A percentile compares a stretch with the other conserved stretches of the same genome.
These are phyloP conservation scores for Dermatemys mawii DNA, from an alignment of 2,113 vertebrate species.

Conservation along the genomic window DNA sequence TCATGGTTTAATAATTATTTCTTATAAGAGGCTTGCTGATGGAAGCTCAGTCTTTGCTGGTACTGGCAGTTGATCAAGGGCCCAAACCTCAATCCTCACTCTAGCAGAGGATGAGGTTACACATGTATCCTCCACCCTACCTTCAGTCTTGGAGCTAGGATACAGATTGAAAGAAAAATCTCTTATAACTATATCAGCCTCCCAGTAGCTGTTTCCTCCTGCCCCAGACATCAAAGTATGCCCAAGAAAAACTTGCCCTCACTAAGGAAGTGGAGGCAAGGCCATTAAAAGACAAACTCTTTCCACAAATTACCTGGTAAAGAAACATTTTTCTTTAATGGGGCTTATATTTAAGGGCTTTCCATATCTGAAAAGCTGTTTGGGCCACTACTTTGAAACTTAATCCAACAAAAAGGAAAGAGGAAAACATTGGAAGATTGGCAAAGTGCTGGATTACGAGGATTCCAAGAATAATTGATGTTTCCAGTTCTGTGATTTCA, in stretches of 20 bases:
- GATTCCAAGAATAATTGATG: rapidly evolving
- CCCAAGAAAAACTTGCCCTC: neutral
- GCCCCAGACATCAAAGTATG: neutral
- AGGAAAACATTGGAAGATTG: rapidly evolving
- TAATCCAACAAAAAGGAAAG: rapidly evolving
- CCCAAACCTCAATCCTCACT: neutral
- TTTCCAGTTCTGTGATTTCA: too few relatives aligned
- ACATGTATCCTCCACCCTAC: neutral
- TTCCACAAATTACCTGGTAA: neutral
- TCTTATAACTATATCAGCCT: neutral
- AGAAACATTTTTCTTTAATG: neutral
- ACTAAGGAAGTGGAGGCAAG: neutral
- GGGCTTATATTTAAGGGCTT: neutral
- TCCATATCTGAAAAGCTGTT: rapidly evolving
- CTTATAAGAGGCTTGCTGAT: neutral
- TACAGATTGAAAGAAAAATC: neutral
- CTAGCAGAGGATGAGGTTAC: neutral
- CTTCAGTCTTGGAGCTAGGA: neutral
- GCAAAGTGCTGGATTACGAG: neutral
- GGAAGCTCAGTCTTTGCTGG: neutral
- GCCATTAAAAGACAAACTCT: neutral
- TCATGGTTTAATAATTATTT: too few relatives aligned
- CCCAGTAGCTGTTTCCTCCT: constrained; percentile 60
- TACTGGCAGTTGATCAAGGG: neutral
- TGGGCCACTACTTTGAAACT: neutral